Base-by-base conservation (phyloP, 2,113 vertebrate genomes). In the Furnarius figulus region DNA sequence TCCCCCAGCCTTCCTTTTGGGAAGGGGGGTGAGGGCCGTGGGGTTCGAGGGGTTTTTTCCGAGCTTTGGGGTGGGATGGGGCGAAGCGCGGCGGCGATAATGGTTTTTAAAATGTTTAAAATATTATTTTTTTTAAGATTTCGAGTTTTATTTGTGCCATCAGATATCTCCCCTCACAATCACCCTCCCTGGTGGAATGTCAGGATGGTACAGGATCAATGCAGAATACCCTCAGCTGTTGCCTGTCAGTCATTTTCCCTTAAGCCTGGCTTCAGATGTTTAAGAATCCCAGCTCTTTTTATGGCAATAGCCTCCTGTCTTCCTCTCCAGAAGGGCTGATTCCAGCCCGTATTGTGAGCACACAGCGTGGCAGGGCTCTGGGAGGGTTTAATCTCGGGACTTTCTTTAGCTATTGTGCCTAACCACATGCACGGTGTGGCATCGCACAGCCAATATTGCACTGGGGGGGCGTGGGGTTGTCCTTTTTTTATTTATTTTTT, bases 221-320 rank as follows among this genome's bases (percentile, higher is more conserved):
- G 97, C 97, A 94, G 58, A 97, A 89, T 95, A 46, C 94, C 76
- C 85, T 93, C 98, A 98, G 98, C 98, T 98, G 98, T 92, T 97
- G 93, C 92, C 98, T 94, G 98, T 98, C 98, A 97, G 91, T 98
- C 98, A 98, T 25, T 89, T 89, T 78, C 79, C 68, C 40, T 76
- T 97, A 93, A 98, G 98, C 98, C 98, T 91, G 97, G 94, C 97
- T 97, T 98, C 95, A 96, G 77, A 98, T 97, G 97, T 95, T 97
- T 96, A 93, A 95, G 97, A 97, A 98, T 97, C 96, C 65, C 95
- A 96, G 97, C 96, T 97, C 98, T 98, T 98, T 98, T 98, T 98
- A 97, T 97, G 97, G 97, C 95, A 93, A 66, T 95, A 94, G 95
- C 92, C 92, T 70, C 77, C 86, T 96, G 83, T 56, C 65, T 83